Evolutionary conservation across 2,888 invertebrate genomes (phyloP).

Genomic region (Idaea aversata): DNA sequence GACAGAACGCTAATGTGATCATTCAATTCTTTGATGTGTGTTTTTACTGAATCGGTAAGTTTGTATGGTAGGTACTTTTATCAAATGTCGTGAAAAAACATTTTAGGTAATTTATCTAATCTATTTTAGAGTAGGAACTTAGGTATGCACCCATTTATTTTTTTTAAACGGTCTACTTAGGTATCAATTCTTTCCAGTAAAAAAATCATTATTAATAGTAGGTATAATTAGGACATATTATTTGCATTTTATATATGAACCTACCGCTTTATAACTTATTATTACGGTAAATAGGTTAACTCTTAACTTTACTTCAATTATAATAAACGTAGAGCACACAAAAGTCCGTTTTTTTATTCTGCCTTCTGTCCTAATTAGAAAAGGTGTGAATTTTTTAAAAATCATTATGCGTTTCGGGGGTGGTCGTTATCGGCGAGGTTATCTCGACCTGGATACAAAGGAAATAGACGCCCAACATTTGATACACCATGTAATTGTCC

Average conservation of each 20-base stretch:
- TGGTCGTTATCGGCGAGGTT: constrained; percentile 65
- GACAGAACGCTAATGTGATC: neutral
- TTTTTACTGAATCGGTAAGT: neutral
- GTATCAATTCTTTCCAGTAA: too few species aligned
- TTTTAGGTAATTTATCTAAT: too few species aligned
- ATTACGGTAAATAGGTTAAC: neutral
- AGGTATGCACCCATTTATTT: too few species aligned
- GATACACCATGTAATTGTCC: constrained; percentile 74
- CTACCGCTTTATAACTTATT: too few species aligned
- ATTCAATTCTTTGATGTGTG: neutral
- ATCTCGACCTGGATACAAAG: constrained; percentile 67
- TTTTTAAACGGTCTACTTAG: too few species aligned
- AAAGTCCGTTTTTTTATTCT: constrained; percentile 58
- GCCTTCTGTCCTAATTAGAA: constrained; percentile 68
- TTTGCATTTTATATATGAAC: too few species aligned
- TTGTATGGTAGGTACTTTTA: neutral
- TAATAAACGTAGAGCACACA: constrained; percentile 33
- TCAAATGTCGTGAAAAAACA: neutral
- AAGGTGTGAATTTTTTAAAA: constrained; percentile 76
- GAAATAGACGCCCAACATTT: constrained; percentile 54
- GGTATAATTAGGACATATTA: too few species aligned
- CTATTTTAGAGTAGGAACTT: too few species aligned
- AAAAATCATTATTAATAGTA: too few species aligned
- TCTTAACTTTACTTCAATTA: neutral
- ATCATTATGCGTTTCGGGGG: constrained; percentile 63